Evolutionary conservation across 2,797 vertebrate species (phyloP).

Genomic region (Chromis chromis): DNA sequence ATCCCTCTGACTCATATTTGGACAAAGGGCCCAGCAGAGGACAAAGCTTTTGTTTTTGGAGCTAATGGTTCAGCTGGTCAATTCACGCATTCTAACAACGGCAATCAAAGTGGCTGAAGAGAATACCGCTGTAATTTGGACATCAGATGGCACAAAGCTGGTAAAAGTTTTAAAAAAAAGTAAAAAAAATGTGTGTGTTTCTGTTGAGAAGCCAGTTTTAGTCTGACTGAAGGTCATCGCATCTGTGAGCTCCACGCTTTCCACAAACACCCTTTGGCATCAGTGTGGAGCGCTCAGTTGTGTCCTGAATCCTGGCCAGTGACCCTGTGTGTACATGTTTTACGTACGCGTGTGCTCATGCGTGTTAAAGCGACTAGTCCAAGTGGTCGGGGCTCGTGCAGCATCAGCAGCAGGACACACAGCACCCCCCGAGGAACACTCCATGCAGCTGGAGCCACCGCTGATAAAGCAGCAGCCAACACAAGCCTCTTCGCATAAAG

Average conservation of each 20-base stretch:
- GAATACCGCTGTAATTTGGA: conserved; percentile 33
- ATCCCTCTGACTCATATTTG: conserved; percentile 38
- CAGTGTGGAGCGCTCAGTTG: conserved; percentile 2
- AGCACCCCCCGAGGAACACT: conserved; percentile 60
- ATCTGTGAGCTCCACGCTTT: conserved; percentile 11
- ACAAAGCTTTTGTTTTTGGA: conserved; percentile 30
- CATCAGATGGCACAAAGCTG: conserved; percentile 5
- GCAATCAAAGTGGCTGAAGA: conserved; percentile 32
- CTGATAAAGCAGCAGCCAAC: conserved; percentile 76
- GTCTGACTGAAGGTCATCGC: conserved; percentile 45
- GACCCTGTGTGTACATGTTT: conserved; percentile 27
- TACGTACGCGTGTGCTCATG: conserved; percentile 28
- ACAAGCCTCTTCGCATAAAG: conserved; percentile 41
- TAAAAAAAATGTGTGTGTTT: conserved; percentile 11
- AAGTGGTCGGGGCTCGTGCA: conserved; percentile 31
- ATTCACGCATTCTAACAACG: conserved; percentile 43
- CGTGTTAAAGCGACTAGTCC: conserved; percentile 49
- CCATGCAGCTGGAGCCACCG: conserved; percentile 61
- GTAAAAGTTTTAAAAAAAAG: conserved; percentile 7
- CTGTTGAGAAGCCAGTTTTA: conserved; percentile 24
- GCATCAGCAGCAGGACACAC: conserved; percentile 44
- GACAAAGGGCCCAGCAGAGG: conserved; percentile 37
- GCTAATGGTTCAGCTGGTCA: conserved; percentile 40
- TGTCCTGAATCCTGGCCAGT: conserved; percentile 47
- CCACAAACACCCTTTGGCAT: conserved; percentile 56